A percentile compares a stretch with the other conserved stretches of the same genome.
Evolutionary conservation across 2,888 invertebrate genomes (phyloP).

Genomic region (Bugula neritina): DNA sequence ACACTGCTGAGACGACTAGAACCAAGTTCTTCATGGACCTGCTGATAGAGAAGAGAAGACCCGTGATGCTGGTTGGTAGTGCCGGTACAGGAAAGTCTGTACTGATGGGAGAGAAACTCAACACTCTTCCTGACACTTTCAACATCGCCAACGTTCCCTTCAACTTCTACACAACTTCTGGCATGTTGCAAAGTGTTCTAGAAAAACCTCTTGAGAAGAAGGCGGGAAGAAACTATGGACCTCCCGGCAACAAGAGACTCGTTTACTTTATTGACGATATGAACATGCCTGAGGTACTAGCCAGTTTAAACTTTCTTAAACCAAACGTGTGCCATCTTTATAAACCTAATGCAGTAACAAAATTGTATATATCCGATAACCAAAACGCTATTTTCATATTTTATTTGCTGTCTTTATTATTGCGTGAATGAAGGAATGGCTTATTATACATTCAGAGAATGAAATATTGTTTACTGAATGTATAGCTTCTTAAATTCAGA

Average conservation of each 20-base stretch:
- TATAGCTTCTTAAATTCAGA: too few relatives aligned
- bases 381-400: too few relatives aligned
- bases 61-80: conserved; percentile 88
- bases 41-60: conserved; percentile 78
- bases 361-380: too few relatives aligned
- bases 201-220: conserved; percentile 94
- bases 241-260: conserved; percentile 85
- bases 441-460: too few relatives aligned
- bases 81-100: conserved; percentile 93
- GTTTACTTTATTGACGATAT: conserved; percentile 94
- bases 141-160: conserved; percentile 86
- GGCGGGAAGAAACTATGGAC: conserved; percentile 89
- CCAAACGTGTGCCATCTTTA: too few relatives aligned
- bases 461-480: too few relatives aligned
- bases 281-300: conserved; percentile 97
- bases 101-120: conserved; percentile 76
- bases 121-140: conserved; percentile 68
- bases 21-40: conserved; percentile 82
- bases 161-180: conserved; percentile 88
- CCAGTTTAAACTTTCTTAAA: too few relatives aligned
- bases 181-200: conserved; percentile 64
- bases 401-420: too few relatives aligned
- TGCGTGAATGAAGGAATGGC: too few relatives aligned
- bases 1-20: conserved; percentile 86
- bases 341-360: too few relatives aligned